Evolutionary conservation across 2,113 vertebrate genomes (phyloP).

Genomic region (Colius striatus): DNA sequence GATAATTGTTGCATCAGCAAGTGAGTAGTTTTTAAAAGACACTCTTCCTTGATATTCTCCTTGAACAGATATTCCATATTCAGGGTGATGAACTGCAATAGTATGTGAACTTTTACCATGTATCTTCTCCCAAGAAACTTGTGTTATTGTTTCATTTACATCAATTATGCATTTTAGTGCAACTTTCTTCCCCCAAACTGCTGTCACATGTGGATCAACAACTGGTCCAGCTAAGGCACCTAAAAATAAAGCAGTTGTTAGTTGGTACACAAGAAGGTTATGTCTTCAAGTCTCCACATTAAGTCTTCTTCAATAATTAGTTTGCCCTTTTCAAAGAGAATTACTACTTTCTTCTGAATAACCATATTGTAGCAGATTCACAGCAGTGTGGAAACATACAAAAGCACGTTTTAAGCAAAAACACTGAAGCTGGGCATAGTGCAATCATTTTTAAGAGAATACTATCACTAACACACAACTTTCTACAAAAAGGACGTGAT

Average conservation of each 20-base stretch:
- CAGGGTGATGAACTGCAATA: constrained; percentile 91
- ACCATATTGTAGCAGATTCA: background rate
- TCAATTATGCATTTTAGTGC: constrained; percentile 90
- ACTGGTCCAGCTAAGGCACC: constrained; percentile 88
- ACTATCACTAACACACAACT: background rate
- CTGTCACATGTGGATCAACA: constrained; percentile 87
- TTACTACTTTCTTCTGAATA: background rate
- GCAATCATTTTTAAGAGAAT: background rate
- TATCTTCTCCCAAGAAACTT: constrained; percentile 93
- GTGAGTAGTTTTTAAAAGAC: constrained; percentile 88
- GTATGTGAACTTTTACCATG: constrained; percentile 84
- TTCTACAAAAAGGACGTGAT: background rate
- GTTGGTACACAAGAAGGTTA: background rate
- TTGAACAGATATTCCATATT: constrained; percentile 89
- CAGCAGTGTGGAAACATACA: background rate
- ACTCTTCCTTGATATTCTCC: constrained; percentile 85
- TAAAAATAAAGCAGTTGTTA: constrained; percentile 57
- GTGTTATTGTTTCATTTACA: constrained; percentile 90
- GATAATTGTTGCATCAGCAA: constrained; percentile 88
- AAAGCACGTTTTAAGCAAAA: background rate
- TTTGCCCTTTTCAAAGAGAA: background rate
- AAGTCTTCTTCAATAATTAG: background rate
- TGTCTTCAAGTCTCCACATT: background rate
- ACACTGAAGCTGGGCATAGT: background rate
- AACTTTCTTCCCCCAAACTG: constrained; percentile 93